Percentiles rank a stretch among this genome's conserved stretches.
Evolutionary conservation across 2,797 vertebrate genomes (phyloP).

Genomic region (Sardinella longiceps): DNA sequence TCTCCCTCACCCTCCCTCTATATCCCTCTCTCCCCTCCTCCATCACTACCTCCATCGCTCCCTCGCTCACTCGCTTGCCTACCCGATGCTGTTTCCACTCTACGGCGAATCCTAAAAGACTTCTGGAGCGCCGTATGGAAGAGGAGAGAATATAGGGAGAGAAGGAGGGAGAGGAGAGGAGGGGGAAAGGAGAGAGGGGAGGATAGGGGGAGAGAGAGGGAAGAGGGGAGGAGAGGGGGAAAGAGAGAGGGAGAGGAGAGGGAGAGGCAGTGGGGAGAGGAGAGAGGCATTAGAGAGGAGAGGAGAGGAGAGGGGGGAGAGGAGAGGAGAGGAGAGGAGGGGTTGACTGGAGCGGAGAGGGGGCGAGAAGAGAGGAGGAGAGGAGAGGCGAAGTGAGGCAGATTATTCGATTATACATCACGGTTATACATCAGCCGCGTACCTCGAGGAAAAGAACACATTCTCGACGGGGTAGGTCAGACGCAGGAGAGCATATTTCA

Average conservation of each 20-base stretch:
- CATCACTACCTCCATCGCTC: not conserved
- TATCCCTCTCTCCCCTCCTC: not conserved
- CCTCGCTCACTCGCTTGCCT: not conserved
- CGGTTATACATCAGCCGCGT: not conserved
- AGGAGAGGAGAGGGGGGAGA: not conserved
- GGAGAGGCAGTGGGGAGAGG: too few relatives aligned
- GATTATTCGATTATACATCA: slow-evolving; percentile 16
- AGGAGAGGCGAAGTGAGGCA: not conserved
- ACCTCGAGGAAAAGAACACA: slow-evolving; percentile 9
- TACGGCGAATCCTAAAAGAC: not conserved
- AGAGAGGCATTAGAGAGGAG: too few relatives aligned
- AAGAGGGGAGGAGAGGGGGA: not conserved
- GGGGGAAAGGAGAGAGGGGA: not conserved
- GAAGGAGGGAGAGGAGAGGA: too few relatives aligned
- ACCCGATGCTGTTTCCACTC: not conserved
- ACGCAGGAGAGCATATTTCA: not conserved
- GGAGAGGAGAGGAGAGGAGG: not conserved
- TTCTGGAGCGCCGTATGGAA: not conserved
- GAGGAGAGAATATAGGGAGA: not conserved
- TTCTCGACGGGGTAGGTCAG: not conserved
- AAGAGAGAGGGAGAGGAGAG: not conserved
- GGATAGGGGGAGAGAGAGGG: not conserved
- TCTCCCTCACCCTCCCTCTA: not conserved
- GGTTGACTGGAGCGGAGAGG: not conserved
- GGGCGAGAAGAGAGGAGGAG: not conserved